Evolutionary conservation across 1,140 invertebrate genomes (phyloP).

Genomic region (Aporrectodea caliginosa): DNA sequence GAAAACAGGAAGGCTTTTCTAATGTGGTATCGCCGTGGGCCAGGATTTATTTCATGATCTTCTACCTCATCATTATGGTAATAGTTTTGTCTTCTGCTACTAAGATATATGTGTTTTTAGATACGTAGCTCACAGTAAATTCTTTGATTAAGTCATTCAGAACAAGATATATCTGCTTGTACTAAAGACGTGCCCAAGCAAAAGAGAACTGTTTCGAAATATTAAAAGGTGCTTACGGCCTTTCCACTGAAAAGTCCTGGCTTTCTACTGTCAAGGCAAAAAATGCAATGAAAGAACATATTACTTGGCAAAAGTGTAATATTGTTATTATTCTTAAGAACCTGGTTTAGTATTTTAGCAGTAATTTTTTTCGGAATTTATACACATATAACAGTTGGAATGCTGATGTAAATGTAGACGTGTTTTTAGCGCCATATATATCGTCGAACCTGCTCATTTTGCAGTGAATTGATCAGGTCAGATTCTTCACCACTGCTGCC

Average conservation of each 20-base stretch:
- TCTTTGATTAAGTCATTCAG: background rate
- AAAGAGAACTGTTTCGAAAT: background rate
- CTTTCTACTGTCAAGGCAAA: background rate
- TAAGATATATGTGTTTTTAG: conserved; percentile 12
- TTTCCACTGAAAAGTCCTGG: background rate
- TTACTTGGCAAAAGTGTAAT: no score
- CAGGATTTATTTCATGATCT: conserved; percentile 81
- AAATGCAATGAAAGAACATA: no score
- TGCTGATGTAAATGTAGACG: no score
- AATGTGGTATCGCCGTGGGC: conserved; percentile 60
- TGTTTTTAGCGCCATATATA: no score
- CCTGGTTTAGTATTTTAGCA: no score
- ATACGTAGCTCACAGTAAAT: background rate
- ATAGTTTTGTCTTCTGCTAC: conserved; percentile 25
- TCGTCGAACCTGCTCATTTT: no score
- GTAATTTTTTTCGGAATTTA: no score
- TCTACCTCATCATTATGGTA: conserved; percentile 84
- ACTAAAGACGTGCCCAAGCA: background rate
- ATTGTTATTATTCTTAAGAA: no score
- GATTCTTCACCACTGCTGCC: no score
- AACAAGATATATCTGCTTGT: background rate
- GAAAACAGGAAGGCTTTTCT: conserved; percentile 63
- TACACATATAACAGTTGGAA: no score
- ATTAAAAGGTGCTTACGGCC: background rate
- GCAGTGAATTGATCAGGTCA: no score